These are phyloP conservation scores for Hydrocynus forskahlii DNA, from an alignment of 2,797 vertebrate species.

Conservation along the genomic window DNA sequence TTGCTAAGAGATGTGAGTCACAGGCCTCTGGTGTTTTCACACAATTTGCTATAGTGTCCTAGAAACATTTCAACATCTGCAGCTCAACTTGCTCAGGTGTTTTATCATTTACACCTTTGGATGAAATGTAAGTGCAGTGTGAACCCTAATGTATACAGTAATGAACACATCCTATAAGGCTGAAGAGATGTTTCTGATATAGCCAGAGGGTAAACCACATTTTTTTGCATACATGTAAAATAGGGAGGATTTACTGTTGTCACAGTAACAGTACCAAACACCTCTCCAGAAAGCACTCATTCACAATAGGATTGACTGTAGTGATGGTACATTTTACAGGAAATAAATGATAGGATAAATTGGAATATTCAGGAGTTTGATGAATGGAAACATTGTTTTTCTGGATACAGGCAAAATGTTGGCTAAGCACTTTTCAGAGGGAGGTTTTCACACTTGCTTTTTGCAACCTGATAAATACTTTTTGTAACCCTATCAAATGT, in stretches of 20 bases:
- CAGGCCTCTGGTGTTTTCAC: conserved; percentile 36
- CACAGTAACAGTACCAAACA: neutral
- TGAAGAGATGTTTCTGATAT: neutral
- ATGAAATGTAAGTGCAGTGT: conserved; percentile 31
- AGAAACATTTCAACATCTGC: conserved; percentile 22
- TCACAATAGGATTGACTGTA: neutral
- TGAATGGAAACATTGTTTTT: neutral
- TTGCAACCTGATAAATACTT: neutral
- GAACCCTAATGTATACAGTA: conserved; percentile 10
- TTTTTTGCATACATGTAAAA: neutral
- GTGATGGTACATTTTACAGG: neutral
- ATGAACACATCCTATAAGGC: neutral
- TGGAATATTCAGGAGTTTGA: neutral
- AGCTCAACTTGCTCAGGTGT: conserved; percentile 14
- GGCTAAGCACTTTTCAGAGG: conserved; percentile 21
- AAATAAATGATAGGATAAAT: neutral
- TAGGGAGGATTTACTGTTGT: neutral
- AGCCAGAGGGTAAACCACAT: neutral
- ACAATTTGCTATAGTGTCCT: conserved; percentile 31
- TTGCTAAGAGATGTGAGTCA: conserved; percentile 19
- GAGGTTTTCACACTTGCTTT: neutral
- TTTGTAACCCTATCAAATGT: neutral
- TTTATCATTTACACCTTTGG: conserved; percentile 41
- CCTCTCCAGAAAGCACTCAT: neutral
- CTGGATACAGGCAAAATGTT: conserved; percentile 22